Evolutionary conservation across 1,140 invertebrate genomes (phyloP).

Genomic region (Drosophila fuyamai): DNA sequence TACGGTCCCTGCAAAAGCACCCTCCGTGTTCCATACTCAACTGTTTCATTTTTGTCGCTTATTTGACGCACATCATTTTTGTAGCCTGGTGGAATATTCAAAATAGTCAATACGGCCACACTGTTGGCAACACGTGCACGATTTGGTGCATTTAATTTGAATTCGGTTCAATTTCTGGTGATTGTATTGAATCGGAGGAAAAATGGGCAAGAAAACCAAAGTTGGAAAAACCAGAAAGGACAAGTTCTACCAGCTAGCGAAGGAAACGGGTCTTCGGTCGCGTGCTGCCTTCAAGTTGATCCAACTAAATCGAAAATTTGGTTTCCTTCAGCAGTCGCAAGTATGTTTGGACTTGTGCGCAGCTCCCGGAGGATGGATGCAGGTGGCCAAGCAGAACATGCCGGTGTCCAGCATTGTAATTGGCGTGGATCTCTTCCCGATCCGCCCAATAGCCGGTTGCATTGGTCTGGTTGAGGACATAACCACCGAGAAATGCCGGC

Average conservation of each 20-base stretch:
- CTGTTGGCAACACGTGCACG: slow-evolving; percentile 23
- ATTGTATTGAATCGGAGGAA: background rate
- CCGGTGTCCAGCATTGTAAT: slow-evolving; percentile 97
- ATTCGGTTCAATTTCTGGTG: background rate
- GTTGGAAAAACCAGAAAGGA: slow-evolving; percentile 98
- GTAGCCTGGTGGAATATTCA: background rate
- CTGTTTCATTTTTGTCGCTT: background rate
- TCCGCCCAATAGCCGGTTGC: slow-evolving; percentile 96
- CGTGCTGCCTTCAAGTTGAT: slow-evolving; percentile 99
- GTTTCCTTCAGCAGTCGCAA: slow-evolving; percentile 97
- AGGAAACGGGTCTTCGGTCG: slow-evolving; percentile 98
- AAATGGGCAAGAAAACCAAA: slow-evolving; percentile 98
- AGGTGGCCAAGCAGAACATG: slow-evolving; percentile 99
- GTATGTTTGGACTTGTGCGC: slow-evolving; percentile 99
- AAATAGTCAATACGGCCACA: background rate
- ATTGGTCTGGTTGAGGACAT: slow-evolving; percentile 97
- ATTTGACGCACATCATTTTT: background rate
- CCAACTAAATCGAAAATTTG: slow-evolving; percentile 98
- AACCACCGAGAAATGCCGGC: slow-evolving; percentile 95
- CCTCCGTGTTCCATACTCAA: too few species aligned
- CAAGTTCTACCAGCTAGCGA: slow-evolving; percentile 99
- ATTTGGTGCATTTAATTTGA: background rate
- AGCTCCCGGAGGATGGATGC: slow-evolving; percentile 99
- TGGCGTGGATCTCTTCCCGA: slow-evolving; percentile 98
- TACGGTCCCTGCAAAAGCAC: too few species aligned